A percentile compares a stretch with the other conserved stretches of the same genome.
Evolutionary conservation across 2,113 vertebrate genomes (phyloP).

Genomic region (Callorhinus ursinus): DNA sequence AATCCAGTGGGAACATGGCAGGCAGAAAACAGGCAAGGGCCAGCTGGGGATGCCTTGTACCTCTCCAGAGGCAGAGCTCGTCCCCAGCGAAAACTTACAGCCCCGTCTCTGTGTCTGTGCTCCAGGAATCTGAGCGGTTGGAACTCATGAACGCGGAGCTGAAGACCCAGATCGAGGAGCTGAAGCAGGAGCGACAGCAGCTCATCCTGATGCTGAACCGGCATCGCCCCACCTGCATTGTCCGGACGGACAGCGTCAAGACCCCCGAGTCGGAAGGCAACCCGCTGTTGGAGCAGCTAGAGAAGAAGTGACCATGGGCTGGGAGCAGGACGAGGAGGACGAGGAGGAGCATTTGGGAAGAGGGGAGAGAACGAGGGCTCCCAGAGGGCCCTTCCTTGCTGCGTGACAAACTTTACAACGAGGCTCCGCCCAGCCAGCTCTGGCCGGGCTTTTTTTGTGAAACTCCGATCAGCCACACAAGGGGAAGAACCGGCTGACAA

Average conservation of each 20-base stretch:
- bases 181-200: constrained; percentile 96
- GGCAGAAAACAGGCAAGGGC: background rate
- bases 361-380: constrained; percentile 75
- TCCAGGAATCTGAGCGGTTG: constrained; percentile 95
- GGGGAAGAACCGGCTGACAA: constrained; percentile 63
- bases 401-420: constrained; percentile 78
- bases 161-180: constrained; percentile 97
- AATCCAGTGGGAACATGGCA: background rate
- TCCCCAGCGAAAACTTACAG: background rate
- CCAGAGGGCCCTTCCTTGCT: constrained; percentile 80
- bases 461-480: constrained; percentile 75
- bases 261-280: constrained; percentile 93
- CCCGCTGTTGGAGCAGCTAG: constrained; percentile 93
- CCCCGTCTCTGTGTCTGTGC: constrained; percentile 63
- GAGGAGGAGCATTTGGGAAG: constrained; percentile 54
- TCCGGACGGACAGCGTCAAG: constrained; percentile 95
- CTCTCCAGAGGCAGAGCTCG: background rate
- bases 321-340: constrained; percentile 76
- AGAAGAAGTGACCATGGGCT: constrained; percentile 89
- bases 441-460: constrained; percentile 77
- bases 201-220: constrained; percentile 96
- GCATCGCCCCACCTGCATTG: constrained; percentile 96
- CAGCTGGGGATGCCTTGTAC: background rate
- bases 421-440: constrained; percentile 77
- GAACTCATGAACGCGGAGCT: constrained; percentile 97